Conservation (phyloP, 92 coral and sea anemone genomes). For the Bergia sp. region DNA sequence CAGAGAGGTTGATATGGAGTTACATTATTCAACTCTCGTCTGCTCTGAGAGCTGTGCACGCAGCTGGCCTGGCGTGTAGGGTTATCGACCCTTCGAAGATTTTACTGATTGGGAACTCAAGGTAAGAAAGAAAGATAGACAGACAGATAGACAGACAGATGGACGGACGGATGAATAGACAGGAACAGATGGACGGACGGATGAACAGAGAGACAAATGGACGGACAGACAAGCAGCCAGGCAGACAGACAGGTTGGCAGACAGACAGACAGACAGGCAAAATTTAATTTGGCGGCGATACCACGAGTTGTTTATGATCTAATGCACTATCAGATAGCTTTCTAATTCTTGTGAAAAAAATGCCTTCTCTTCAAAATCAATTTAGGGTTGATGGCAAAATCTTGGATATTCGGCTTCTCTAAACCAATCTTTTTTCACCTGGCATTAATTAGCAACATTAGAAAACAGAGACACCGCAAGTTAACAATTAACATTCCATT, state of each 20-base stretch:
- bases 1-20: slow-evolving; percentile 98
- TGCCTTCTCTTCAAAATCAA: neutral
- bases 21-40: slow-evolving; percentile 97
- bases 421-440: neutral
- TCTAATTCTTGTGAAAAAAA: too few relatives aligned
- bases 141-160: neutral
- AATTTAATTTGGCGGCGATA: neutral
- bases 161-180: neutral
- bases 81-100: slow-evolving; percentile 99
- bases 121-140: slow-evolving; percentile 50
- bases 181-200: neutral
- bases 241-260: too few relatives aligned
- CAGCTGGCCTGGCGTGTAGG: slow-evolving; percentile 92
- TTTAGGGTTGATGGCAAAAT: too few relatives aligned
- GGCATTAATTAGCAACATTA: neutral
- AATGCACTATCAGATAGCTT: too few relatives aligned
- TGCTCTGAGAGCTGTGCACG: slow-evolving; percentile 89
- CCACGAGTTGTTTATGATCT: neutral
- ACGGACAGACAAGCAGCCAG: neutral
- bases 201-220: neutral
- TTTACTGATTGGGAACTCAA: slow-evolving; percentile 90
- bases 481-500: neutral
- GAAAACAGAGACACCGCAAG: neutral
- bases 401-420: too few relatives aligned
- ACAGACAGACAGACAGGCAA: too few relatives aligned